phyloP scores from a whole-genome alignment of 2,888 invertebrate genomes.

The Nomada fucata region DNA sequence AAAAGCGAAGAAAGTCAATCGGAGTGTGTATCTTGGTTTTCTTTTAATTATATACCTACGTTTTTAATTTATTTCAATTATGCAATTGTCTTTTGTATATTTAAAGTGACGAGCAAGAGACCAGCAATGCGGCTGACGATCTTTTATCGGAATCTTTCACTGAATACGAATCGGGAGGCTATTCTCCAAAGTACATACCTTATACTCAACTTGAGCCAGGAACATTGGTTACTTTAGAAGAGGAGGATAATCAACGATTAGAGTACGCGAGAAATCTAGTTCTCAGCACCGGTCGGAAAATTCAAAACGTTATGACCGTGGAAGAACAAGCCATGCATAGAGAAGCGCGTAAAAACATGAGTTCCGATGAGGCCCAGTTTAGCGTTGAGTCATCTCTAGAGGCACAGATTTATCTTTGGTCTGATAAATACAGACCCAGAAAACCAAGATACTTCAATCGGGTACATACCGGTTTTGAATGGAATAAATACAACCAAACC shows the following conservation, averaged over 20 bases:
- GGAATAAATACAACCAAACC: slow-evolving; percentile 99
- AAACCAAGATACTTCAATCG: slow-evolving; percentile 99
- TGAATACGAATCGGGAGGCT: slow-evolving; percentile 92
- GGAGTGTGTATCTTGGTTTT: slow-evolving; percentile 67
- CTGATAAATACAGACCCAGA: slow-evolving; percentile 98
- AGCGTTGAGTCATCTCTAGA: slow-evolving; percentile 95
- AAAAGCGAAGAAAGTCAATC: slow-evolving; percentile 82
- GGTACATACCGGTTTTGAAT: slow-evolving; percentile 98
- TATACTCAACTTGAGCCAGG: slow-evolving; percentile 89
- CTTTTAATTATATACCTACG: not conserved
- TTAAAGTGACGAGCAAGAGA: slow-evolving; percentile 79
- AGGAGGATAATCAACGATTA: slow-evolving; percentile 91
- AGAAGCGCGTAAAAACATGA: slow-evolving; percentile 94
- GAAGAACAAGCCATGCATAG: slow-evolving; percentile 89
- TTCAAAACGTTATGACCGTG: slow-evolving; percentile 85
- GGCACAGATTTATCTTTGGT: slow-evolving; percentile 96
- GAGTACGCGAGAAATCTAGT: slow-evolving; percentile 90
- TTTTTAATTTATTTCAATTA: not conserved
- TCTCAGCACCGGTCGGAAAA: slow-evolving; percentile 86
- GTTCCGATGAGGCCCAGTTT: slow-evolving; percentile 94
- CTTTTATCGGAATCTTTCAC: slow-evolving; percentile 86
- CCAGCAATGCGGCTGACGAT: slow-evolving; percentile 83
- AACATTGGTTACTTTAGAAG: slow-evolving; percentile 90
- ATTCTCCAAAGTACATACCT: slow-evolving; percentile 91
- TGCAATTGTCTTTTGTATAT: not conserved